Conservation (phyloP, 2,113 vertebrate species). For the Atlantisia rogersi region DNA sequence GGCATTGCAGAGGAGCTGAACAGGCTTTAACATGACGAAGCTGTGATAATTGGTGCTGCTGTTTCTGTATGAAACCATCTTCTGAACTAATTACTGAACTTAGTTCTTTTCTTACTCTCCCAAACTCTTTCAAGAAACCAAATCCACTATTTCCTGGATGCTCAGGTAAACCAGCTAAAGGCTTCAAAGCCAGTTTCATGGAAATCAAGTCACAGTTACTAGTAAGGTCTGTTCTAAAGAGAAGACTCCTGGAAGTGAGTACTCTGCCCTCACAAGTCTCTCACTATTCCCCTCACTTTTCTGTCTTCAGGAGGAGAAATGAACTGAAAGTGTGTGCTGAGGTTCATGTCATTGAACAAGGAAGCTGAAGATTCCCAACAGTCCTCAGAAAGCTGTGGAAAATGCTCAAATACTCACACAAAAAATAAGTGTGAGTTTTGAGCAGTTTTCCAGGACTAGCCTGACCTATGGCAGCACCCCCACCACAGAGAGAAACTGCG, state of each 20-base stretch:
- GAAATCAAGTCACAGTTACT: not conserved
- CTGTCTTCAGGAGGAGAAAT: not conserved
- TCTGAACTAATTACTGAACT: not conserved
- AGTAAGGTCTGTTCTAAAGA: not conserved
- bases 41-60: not conserved
- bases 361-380: not conserved
- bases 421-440: not conserved
- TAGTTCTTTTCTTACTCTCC: not conserved
- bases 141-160: not conserved
- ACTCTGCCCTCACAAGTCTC: not conserved
- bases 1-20: not conserved
- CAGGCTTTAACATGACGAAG: not conserved
- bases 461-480: not conserved
- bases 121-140: not conserved
- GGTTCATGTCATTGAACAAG: not conserved
- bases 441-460: accelerated
- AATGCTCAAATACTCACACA: not conserved
- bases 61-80: not conserved
- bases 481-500: not conserved
- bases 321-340: not conserved
- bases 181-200: not conserved
- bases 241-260: not conserved
- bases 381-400: not conserved
- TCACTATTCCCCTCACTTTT: not conserved
- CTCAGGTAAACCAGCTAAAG: not conserved